Base-by-base conservation (phyloP, 1,140 invertebrate genomes). In the Melanaphis sacchari region DNA sequence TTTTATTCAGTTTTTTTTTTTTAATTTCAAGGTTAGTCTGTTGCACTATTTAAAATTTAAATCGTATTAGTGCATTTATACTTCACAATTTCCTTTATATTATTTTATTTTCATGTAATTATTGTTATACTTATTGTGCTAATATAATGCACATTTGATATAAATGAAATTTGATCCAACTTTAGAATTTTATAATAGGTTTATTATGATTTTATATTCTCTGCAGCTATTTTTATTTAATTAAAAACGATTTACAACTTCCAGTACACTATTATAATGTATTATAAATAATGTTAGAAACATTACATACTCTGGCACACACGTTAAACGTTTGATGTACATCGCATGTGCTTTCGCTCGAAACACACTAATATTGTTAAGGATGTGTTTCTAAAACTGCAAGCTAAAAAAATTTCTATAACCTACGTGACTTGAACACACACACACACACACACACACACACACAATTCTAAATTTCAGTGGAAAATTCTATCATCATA, bases 11-110 rank as follows among this genome's bases (percentile, higher is more conserved):
- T n/a, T 15, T n/a, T 18, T 76, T 59, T 76, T 76, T 76, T 52
- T 52, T n/a, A 76, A 76, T 76, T 76, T 21, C 59, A 76, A 76
- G 59, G 59, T 76, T 76, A 76, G n/a, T n/a, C 59, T n/a, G n/a
- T n/a, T 76, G 31, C 59, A 76, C 31, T 76, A n/a, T 76, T 76
- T 76, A 76, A 76, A n/a, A 76, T n/a, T 76, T 76, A 76, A n/a
- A 76, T 76, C 31, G 1, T 5, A 5, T 9, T n/a, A 76, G 5
- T n/a, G 59, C 59, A 76, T 76, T 76, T 76, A 18, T 18, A n/a
- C 15, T 18, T 18, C n/a, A 18, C 31, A 18, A 76, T 76, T 76
- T n/a, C 18, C 59, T 76, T 76, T n/a, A 76, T n/a, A 76, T 21
- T 76, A 5, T 76, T 76, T 76, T 76, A 0, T 15, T n/a, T 76